These are phyloP conservation scores for Drosophila asahinai DNA, from an alignment of 1,140 invertebrate species.

Conservation along the genomic window DNA sequence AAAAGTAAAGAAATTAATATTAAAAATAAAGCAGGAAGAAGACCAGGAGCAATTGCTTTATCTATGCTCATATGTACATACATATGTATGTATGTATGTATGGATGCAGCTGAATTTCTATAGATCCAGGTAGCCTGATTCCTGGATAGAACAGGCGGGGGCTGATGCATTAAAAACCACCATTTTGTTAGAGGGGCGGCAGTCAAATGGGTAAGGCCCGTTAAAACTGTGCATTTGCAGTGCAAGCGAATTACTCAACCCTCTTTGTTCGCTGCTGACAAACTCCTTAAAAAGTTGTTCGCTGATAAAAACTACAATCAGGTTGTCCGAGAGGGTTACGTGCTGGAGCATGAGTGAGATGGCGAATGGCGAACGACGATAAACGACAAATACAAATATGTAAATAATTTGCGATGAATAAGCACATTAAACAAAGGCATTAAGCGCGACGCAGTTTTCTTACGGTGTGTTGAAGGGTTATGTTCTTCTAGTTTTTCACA, in stretches of 20 bases:
- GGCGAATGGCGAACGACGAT: slow-evolving; percentile 18
- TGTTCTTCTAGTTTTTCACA: slow-evolving; percentile 4
- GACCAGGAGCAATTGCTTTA: slow-evolving; percentile 19
- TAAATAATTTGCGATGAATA: slow-evolving; percentile 74
- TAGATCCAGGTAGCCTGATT: slow-evolving; percentile 30
- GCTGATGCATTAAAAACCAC: slow-evolving; percentile 46
- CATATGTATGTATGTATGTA: background rate
- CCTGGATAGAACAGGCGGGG: background rate
- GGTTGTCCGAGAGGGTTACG: slow-evolving; percentile 53
- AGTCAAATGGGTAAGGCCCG: background rate
- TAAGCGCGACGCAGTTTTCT: slow-evolving; percentile 37
- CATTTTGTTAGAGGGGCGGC: slow-evolving; percentile 49
- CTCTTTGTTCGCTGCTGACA: slow-evolving; percentile 32
- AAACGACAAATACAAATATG: slow-evolving; percentile 56
- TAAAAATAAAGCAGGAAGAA: slow-evolving; percentile 11
- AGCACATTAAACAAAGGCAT: slow-evolving; percentile 70
- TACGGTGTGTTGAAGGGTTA: background rate
- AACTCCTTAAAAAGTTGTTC: slow-evolving; percentile 14
- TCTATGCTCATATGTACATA: background rate
- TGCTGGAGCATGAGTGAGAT: slow-evolving; percentile 49
- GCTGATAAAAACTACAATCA: slow-evolving; percentile 29
- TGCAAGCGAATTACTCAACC: slow-evolving; percentile 1
- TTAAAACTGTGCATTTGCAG: slow-evolving; percentile 15
- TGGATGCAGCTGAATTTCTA: slow-evolving; percentile 6
- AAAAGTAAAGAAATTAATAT: slow-evolving; percentile 25